Base-by-base conservation (phyloP, 2,797 vertebrate genomes). In the Pangasius djambal region DNA sequence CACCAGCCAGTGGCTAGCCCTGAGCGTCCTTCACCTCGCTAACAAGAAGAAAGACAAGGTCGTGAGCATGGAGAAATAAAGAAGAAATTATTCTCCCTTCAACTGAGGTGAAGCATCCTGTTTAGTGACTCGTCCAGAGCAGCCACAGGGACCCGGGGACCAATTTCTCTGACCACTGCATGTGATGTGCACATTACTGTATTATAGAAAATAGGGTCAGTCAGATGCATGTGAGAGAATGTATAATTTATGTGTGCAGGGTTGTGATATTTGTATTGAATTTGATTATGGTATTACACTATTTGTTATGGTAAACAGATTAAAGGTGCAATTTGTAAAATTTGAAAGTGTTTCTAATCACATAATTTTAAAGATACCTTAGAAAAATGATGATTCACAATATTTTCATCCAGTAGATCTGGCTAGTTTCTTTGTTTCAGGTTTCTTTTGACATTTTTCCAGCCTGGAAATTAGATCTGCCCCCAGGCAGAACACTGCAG, bases 101-200 rank as follows among this genome's bases (percentile, higher is more conserved):
- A 95, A 94, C 97, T 97, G 95, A 96, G 96, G 94, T 96, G 95
- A 98, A 97, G 97, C 95, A 95, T 97, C 96, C 97, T 95, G 96
- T 97, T 98, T 97, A 96, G 92, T 96, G 96, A 97, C 97, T 96
- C 96, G 96, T 96, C 91, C 93, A 92, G 94, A 82, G 96, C 96
- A 95, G 92, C 94, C 95, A 82, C 82, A 15, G 25, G 59, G 63
- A 87, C 88, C 93, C 92, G 95, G 10, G 4, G 52, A 84, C 61
- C 61, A 4, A n/a, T 96, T 95, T 95, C 92, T 94, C 96, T 96
- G 96, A 96, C 95, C 96, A 96, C 95, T 91, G 92, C 95, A 96
- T 97, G 95, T 87, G 72, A 75, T 82, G 96, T 95, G 95, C 92
- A 88, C 92, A 94, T 96, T 96, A 95, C 94, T 96, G 96, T 97